These are phyloP conservation scores for Caenorhabditis briggsae DNA, from an alignment of 1,140 invertebrate species.

Conservation along the genomic window DNA sequence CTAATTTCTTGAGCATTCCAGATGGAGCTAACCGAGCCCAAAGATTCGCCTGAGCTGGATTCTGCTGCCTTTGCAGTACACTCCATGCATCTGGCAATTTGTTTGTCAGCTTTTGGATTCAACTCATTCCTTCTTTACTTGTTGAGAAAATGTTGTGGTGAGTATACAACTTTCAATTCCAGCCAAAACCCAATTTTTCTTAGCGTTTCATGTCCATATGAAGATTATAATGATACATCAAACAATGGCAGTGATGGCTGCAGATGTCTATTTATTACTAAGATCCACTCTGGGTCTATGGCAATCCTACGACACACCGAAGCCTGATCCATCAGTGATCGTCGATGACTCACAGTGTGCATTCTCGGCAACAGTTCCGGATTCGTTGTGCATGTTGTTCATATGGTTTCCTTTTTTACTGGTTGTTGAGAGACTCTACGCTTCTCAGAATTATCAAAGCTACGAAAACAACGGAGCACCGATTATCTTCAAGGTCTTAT, in stretches of 20 bases:
- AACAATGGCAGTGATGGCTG: conserved; percentile 18
- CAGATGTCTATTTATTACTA: not conserved
- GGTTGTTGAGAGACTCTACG: conserved; percentile 7
- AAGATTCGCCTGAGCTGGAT: conserved; percentile 5
- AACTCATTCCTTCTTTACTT: conserved; percentile 1
- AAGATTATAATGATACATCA: conserved; percentile 20
- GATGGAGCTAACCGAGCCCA: conserved; percentile 21
- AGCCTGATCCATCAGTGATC: not conserved
- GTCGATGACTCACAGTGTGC: conserved; percentile 24
- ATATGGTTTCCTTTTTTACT: conserved; percentile 38
- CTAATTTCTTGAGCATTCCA: not conserved
- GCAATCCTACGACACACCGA: not conserved
- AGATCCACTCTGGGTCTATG: not conserved
- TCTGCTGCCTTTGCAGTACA: not conserved
- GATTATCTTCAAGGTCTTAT: not conserved
- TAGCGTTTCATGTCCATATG: conserved; percentile 18
- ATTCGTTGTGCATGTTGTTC: conserved; percentile 18
- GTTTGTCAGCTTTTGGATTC: not conserved
- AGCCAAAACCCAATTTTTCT: not conserved
- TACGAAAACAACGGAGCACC: conserved; percentile 1
- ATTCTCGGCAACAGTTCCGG: conserved; percentile 31
- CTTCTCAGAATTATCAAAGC: conserved; percentile 10
- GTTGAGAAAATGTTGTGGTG: not conserved
- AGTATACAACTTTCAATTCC: not conserved
- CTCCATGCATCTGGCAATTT: conserved; percentile 34